Evolutionary conservation across 2,797 vertebrate genomes (phyloP).

Genomic region (Enteromius anoplus): DNA sequence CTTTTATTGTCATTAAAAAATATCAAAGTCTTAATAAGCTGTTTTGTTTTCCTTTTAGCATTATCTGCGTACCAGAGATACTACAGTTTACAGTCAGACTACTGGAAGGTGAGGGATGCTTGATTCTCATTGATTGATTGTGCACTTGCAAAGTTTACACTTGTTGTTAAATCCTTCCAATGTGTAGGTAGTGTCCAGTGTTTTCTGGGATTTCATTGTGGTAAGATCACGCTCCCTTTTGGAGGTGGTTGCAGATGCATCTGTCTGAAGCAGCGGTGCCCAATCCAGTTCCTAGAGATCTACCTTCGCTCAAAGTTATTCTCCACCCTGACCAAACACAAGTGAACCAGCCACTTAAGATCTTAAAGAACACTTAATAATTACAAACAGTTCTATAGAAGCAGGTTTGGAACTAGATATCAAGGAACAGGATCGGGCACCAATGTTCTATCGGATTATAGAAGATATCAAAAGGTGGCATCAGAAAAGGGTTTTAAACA

Average conservation of each 20-base stretch:
- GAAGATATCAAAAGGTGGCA: not conserved
- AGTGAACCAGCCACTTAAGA: not conserved
- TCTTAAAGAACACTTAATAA: not conserved
- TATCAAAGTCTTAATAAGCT: not conserved
- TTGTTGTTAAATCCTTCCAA: not conserved
- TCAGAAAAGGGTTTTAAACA: not conserved
- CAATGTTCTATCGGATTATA: not conserved
- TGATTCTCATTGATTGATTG: not conserved
- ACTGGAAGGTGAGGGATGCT: conserved; percentile 90
- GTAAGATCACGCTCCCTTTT: not conserved
- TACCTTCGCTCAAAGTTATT: not conserved
- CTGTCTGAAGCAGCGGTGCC: not conserved
- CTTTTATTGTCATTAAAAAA: not conserved
- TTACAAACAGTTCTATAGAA: not conserved
- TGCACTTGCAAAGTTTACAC: not conserved
- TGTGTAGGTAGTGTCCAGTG: not conserved
- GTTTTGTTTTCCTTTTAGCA: conserved; percentile 77
- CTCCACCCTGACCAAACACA: not conserved
- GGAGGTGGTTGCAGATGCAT: not conserved
- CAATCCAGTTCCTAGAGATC: not conserved
- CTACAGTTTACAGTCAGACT: conserved; percentile 98
- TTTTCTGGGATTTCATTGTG: not conserved
- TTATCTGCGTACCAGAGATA: conserved; percentile 99
- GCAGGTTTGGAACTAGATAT: not conserved
- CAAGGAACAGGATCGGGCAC: not conserved